These are phyloP conservation scores for Seladonia tumulorum DNA, from an alignment of 2,888 invertebrate genomes.

Conservation along the genomic window DNA sequence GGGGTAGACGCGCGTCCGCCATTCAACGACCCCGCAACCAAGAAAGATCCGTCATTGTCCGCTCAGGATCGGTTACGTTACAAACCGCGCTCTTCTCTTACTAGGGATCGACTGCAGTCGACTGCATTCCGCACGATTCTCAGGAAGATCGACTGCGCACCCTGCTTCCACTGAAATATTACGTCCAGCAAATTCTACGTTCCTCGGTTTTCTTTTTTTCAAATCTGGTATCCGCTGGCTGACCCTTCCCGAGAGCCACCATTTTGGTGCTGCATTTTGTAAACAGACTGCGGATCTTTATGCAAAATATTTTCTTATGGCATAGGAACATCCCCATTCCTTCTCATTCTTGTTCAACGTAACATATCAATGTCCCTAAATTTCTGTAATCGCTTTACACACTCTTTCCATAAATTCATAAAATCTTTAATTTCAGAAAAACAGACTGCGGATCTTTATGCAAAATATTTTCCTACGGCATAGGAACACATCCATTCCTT, in stretches of 20 bases:
- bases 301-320: not conserved
- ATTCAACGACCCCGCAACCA: slow-evolving; percentile 15
- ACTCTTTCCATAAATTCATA: too few species aligned
- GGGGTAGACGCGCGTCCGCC: not conserved
- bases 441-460: not conserved
- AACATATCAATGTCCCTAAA: too few species aligned
- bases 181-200: not conserved
- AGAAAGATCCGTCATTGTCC: slow-evolving; percentile 51
- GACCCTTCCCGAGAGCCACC: not conserved
- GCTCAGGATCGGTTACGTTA: slow-evolving; percentile 27
- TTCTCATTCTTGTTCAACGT: too few species aligned
- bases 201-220: not conserved
- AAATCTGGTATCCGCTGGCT: not conserved
- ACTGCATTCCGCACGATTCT: not conserved
- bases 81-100: not conserved
- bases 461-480: not conserved
- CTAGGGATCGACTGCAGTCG: slow-evolving; percentile 9
- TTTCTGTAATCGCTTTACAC: too few species aligned
- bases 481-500: too few species aligned
- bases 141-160: slow-evolving; percentile 1
- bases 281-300: not conserved
- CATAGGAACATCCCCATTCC: too few species aligned
- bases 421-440: too few species aligned
- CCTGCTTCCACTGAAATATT: not conserved
- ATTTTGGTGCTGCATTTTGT: not conserved